These are phyloP conservation scores for Tinea pellionella DNA, from an alignment of 2,888 invertebrate genomes.

Conservation along the genomic window DNA sequence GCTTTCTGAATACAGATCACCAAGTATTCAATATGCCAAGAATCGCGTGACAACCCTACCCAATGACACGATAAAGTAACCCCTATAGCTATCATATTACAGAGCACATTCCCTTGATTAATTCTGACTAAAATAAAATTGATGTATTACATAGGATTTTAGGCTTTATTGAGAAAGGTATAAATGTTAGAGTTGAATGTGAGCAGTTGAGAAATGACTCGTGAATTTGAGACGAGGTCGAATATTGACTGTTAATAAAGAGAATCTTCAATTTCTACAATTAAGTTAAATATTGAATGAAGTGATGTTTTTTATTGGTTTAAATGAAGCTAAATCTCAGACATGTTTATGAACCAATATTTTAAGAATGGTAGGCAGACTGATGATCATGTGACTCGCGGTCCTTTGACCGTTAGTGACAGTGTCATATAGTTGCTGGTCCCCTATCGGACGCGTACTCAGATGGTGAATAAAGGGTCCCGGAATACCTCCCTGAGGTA, in stretches of 20 bases:
- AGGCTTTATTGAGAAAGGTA: background rate
- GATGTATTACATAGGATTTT: background rate
- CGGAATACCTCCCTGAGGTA: too few species aligned
- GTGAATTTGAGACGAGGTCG: constrained; percentile 1
- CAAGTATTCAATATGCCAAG: background rate
- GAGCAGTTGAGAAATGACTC: background rate
- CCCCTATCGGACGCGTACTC: too few species aligned
- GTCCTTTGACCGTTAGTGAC: too few species aligned
- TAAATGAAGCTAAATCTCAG: background rate
- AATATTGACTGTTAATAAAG: constrained; percentile 4
- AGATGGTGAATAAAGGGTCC: too few species aligned
- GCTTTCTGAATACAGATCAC: constrained; percentile 3
- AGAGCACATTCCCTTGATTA: background rate
- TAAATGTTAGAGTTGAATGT: background rate
- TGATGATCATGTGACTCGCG: too few species aligned
- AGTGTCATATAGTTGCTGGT: too few species aligned
- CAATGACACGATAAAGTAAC: background rate
- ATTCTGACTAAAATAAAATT: background rate
- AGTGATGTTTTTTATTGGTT: background rate
- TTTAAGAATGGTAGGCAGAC: too few species aligned
- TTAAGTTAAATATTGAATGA: background rate
- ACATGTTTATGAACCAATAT: too few species aligned
- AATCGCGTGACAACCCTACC: background rate
- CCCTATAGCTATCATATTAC: background rate
- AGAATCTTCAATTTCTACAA: background rate